Percentiles rank a stretch among this genome's conserved stretches.
phyloP scores from a whole-genome alignment of 1,140 invertebrate genomes.

The Lethrus apterus region DNA sequence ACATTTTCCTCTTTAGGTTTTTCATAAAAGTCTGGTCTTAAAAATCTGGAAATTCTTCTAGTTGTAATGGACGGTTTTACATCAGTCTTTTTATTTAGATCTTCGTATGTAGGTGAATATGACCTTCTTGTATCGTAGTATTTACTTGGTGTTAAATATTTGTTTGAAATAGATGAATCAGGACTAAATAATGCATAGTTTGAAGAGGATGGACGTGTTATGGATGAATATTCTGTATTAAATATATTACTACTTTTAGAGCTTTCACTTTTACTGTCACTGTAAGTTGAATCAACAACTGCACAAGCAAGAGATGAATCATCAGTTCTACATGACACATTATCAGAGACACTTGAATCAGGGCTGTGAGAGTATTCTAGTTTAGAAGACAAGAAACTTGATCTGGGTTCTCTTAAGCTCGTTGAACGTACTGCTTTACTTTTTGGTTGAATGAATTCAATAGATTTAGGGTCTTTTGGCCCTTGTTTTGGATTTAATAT shows the following conservation, averaged over 20 bases:
- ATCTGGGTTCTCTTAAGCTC: conserved; percentile 25
- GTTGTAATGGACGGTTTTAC: conserved; percentile 25
- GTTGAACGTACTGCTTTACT: conserved; percentile 24
- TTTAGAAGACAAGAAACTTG: conserved; percentile 15
- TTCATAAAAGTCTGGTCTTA: conserved; percentile 72
- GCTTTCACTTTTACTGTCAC: too few species aligned
- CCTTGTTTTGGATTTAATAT: too few species aligned
- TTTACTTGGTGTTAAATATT: conserved; percentile 21
- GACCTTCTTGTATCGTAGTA: conserved; percentile 19
- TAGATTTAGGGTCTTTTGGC: too few species aligned
- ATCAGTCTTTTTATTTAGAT: conserved; percentile 25
- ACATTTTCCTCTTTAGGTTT: conserved; percentile 56
- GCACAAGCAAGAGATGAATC: conserved; percentile 16
- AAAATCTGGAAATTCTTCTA: conserved; percentile 57
- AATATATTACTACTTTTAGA: neutral
- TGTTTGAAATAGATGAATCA: conserved; percentile 8
- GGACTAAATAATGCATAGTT: neutral
- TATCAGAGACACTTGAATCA: conserved; percentile 35
- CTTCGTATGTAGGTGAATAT: conserved; percentile 7
- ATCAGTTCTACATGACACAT: conserved; percentile 23
- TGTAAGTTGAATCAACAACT: neutral
- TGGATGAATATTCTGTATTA: neutral
- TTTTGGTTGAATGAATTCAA: conserved; percentile 10
- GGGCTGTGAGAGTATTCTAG: conserved; percentile 24
- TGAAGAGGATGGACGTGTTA: conserved; percentile 22